Evolutionary conservation across 2,888 invertebrate genomes (phyloP).

Genomic region (Cheiracanthium punctorium): DNA sequence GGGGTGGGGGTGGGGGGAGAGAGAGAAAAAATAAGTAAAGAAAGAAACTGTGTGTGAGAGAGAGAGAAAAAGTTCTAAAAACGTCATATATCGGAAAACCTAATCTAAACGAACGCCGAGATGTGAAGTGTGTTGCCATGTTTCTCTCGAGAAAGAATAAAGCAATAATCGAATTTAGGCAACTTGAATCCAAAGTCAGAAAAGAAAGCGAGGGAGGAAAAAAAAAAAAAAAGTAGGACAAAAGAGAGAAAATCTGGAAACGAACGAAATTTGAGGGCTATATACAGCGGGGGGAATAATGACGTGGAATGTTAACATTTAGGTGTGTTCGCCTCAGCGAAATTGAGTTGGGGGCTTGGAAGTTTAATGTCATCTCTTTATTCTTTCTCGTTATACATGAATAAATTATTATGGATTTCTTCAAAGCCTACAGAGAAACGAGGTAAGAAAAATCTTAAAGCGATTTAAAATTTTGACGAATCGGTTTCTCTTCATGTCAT

Average conservation of each 20-base stretch:
- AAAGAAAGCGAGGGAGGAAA: neutral
- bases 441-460: too few relatives aligned
- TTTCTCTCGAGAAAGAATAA: neutral
- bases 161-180: constrained; percentile 13
- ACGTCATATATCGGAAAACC: constrained; percentile 12
- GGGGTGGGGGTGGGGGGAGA: too few relatives aligned
- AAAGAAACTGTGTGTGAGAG: neutral
- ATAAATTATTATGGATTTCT: neutral
- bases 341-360: neutral
- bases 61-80: neutral
- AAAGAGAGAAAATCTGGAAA: constrained; percentile 10
- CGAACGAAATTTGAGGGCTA: neutral
- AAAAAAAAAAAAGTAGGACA: neutral
- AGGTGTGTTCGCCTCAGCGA: neutral
- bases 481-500: too few relatives aligned
- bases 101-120: constrained; percentile 7
- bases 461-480: too few relatives aligned
- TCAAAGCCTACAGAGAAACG: too few relatives aligned
- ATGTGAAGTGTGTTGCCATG: constrained; percentile 13
- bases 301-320: neutral
- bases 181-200: neutral
- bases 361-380: neutral
- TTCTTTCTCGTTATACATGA: neutral
- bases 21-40: neutral
- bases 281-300: neutral